These are phyloP conservation scores for Drosophila ercepeae DNA, from an alignment of 1,140 invertebrate genomes.

Conservation along the genomic window DNA sequence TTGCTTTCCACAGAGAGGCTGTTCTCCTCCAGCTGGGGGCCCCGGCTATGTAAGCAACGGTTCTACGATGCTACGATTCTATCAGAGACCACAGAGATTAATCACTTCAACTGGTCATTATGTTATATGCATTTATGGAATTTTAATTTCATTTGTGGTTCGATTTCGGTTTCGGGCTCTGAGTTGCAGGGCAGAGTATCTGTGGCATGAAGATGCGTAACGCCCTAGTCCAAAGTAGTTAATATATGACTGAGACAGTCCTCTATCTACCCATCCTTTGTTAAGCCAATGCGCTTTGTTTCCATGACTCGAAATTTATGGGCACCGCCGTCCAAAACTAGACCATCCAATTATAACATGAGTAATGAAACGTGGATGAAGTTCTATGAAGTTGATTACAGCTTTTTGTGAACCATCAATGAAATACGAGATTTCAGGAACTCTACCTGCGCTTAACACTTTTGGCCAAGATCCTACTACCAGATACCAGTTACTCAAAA, in stretches of 20 bases:
- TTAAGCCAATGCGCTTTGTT: slow-evolving; percentile 43
- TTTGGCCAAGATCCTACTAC: slow-evolving; percentile 25
- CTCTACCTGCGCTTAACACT: background rate
- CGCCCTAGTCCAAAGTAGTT: slow-evolving; percentile 60
- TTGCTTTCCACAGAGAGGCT: slow-evolving; percentile 29
- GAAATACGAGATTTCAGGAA: background rate
- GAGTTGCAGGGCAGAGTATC: background rate
- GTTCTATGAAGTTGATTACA: background rate
- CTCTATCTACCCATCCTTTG: slow-evolving; percentile 19
- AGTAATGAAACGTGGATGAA: slow-evolving; percentile 9
- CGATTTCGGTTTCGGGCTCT: slow-evolving; percentile 9
- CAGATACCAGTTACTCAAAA: slow-evolving; percentile 17
- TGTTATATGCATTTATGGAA: slow-evolving; percentile 56
- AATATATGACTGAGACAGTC: slow-evolving; percentile 45
- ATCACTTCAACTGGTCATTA: slow-evolving; percentile 32
- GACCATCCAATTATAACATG: slow-evolving; percentile 11
- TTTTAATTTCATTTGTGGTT: slow-evolving; percentile 78
- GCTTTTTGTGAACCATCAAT: background rate
- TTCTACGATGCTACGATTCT: slow-evolving; percentile 30
- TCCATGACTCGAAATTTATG: slow-evolving; percentile 6
- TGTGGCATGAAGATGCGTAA: slow-evolving; percentile 41
- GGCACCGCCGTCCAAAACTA: slow-evolving; percentile 2
- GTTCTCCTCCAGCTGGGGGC: slow-evolving; percentile 24
- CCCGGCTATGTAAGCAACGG: background rate
- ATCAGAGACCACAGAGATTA: slow-evolving; percentile 34